Base-by-base conservation (phyloP, 1,140 invertebrate species). In the Hermetia illucens region DNA sequence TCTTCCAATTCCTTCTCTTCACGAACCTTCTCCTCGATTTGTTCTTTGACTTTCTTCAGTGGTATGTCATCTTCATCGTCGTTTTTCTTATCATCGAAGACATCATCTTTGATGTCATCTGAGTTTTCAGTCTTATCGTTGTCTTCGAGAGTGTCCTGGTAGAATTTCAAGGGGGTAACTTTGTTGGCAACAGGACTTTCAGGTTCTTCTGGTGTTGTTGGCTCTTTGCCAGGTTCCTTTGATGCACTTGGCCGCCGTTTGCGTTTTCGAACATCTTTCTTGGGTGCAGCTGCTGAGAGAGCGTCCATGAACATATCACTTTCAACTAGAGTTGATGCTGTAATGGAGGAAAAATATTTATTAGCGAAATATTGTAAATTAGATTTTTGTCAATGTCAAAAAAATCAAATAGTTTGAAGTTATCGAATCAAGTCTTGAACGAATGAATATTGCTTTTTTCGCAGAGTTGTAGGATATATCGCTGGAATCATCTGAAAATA, bases 251-350 rank as follows among this genome's bases (percentile, higher is more conserved):
- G 67, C 47, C 75, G 66, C n/a, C 82, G 68, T 60, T 86, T 87
- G 24, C 77, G 66, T 47, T 83, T 86, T 35, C 75, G 72, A 1
- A 77, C 72, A 65, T 83, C 79, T 56, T 80, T 75, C 43, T 78
- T 75, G 4, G 75, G 77, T 4, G 79, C 73, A 2, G 74, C 73
- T 10, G 72, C 73, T 38, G 74, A 70, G n/a, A 94, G 57, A 2
- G 85, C 86, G 63, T 92, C 86, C 75, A 90, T 91, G 53, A 94
- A 93, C 58, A 87, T 77, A 53, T 83, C 85, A 53, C 85, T 90
- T 53, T 94, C 89, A 59, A 88, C 78, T 20, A 91, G 61, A 40
- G 82, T 62, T 63, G 75, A 70, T 34, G 79, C 79, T 82, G 65
- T 44, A 73, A 75, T 46, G 62, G 62, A 49, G 46, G 47, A 41